Percentiles rank a stretch among this genome's conserved stretches.
Conservation (phyloP, 2,113 vertebrate genomes). For the Cranoglanis bouderius region DNA sequence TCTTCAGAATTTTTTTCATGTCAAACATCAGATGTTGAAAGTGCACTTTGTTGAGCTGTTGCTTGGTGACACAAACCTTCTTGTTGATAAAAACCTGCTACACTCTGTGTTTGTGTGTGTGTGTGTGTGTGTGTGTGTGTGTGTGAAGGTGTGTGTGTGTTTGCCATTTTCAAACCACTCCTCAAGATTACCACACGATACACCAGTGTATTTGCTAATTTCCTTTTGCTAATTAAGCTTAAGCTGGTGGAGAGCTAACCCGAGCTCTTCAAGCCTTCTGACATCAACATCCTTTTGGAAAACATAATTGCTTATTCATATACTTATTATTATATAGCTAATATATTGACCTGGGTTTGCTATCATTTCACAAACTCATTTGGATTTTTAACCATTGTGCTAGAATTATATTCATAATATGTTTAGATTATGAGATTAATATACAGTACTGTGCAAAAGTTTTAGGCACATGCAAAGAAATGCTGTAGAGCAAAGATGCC, state of each 20-base stretch:
- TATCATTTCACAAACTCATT: too few relatives aligned
- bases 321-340: neutral
- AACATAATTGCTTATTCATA: neutral
- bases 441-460: too few relatives aligned
- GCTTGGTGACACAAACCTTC: slow-evolving; percentile 5
- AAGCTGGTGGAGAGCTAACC: neutral
- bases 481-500: too few relatives aligned
- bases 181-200: neutral
- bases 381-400: too few relatives aligned
- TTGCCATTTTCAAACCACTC: neutral
- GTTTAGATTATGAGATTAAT: neutral
- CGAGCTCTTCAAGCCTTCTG: neutral
- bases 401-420: neutral
- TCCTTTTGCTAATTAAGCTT: neutral
- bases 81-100: neutral
- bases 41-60: neutral
- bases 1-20: neutral
- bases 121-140: neutral
- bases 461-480: too few relatives aligned
- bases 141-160: neutral
- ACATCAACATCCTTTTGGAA: neutral
- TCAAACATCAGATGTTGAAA: neutral
- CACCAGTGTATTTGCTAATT: neutral
- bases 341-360: too few relatives aligned
- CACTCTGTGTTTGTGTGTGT: neutral